Conservation (phyloP, 2,888 invertebrate species). For the Aethes cnicana region DNA sequence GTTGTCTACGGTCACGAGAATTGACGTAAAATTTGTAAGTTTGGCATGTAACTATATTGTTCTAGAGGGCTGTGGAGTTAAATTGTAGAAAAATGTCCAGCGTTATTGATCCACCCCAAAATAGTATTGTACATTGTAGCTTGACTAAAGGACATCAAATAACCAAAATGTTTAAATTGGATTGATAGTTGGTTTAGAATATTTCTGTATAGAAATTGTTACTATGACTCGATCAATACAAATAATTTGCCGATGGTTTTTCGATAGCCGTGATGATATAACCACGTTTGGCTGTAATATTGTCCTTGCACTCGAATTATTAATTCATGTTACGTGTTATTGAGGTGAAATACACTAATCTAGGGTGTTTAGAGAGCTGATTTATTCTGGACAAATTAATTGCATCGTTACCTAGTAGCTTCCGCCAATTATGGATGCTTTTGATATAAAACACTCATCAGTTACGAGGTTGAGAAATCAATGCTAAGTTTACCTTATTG, state of each 20-base stretch:
- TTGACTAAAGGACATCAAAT: constrained; percentile 20
- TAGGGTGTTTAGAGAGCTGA: too few species aligned
- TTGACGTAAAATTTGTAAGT: constrained; percentile 21
- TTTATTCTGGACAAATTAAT: too few species aligned
- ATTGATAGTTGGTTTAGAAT: neutral
- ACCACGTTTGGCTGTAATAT: constrained; percentile 11
- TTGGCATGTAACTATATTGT: constrained; percentile 28
- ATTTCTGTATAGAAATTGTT: neutral
- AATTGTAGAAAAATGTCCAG: constrained; percentile 11
- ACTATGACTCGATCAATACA: constrained; percentile 15
- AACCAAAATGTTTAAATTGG: constrained; percentile 1
- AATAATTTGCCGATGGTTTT: constrained; percentile 5
- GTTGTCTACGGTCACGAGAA: constrained; percentile 6
- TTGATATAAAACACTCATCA: too few species aligned
- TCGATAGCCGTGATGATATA: neutral
- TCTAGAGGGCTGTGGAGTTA: constrained; percentile 22
- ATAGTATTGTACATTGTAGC: constrained; percentile 22
- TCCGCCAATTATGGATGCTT: too few species aligned
- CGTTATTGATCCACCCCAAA: constrained; percentile 13
- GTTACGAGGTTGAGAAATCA: too few species aligned
- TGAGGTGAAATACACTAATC: too few species aligned
- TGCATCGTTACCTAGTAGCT: too few species aligned
- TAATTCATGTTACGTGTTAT: constrained; percentile 17
- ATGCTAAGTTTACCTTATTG: too few species aligned
- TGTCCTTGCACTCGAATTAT: constrained; percentile 16